These are phyloP conservation scores for Caenorhabditis sp. DNA, from an alignment of 2,888 invertebrate species.

Conservation along the genomic window DNA sequence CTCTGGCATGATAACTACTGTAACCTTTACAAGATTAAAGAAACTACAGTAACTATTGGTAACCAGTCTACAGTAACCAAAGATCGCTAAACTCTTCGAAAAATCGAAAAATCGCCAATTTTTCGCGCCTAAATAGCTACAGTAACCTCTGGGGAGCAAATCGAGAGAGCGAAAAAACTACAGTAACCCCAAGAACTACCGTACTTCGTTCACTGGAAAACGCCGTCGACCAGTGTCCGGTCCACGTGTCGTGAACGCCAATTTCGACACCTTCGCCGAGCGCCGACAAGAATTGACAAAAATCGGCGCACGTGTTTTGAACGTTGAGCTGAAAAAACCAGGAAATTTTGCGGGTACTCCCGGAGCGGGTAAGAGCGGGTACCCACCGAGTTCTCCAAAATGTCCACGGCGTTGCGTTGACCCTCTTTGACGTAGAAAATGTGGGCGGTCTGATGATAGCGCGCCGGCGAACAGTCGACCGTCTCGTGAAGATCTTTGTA, in stretches of 20 bases:
- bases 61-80: no score
- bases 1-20: no score
- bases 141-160: no score
- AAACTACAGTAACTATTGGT: no score
- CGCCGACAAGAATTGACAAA: conserved; percentile 77
- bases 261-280: conserved; percentile 89
- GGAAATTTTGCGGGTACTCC: background rate
- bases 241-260: conserved; percentile 89
- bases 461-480: conserved; percentile 76
- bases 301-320: conserved; percentile 74
- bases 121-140: no score
- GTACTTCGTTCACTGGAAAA: conserved; percentile 59
- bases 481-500: conserved; percentile 81
- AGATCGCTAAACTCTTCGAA: no score
- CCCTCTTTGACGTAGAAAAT: conserved; percentile 91
- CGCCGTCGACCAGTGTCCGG: conserved; percentile 86
- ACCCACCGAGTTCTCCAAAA: conserved; percentile 82
- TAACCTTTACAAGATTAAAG: no score
- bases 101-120: no score
- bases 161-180: background rate
- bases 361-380: no score
- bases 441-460: conserved; percentile 90
- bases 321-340: conserved; percentile 71
- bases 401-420: conserved; percentile 81
- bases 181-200: no score